A percentile compares a stretch with the other conserved stretches of the same genome.
Evolutionary conservation across 1,140 invertebrate species (phyloP).

Genomic region (Grapholita molesta): DNA sequence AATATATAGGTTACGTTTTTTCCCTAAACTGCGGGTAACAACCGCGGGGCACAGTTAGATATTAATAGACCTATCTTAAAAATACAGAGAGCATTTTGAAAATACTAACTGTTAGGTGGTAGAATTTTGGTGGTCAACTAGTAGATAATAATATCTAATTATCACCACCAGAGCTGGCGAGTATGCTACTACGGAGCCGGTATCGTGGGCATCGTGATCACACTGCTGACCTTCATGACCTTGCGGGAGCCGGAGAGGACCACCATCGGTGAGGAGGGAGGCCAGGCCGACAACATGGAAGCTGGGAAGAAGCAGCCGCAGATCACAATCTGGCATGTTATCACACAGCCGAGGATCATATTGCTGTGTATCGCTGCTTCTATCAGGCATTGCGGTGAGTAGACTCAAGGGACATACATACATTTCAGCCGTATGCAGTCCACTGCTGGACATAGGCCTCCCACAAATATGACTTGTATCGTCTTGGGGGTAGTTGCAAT

Average conservation of each 20-base stretch:
- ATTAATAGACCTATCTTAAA: too few species aligned
- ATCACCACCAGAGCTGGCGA: constrained; percentile 86
- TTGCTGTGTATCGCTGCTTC: constrained; percentile 92
- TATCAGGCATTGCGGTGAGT: constrained; percentile 91
- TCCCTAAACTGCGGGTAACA: too few species aligned
- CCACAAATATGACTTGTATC: too few species aligned
- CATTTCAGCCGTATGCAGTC: too few species aligned
- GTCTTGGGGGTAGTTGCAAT: too few species aligned
- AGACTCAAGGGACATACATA: too few species aligned
- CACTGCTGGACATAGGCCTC: too few species aligned
- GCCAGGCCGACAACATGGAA: constrained; percentile 50
- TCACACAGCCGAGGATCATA: constrained; percentile 87
- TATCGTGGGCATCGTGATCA: constrained; percentile 87
- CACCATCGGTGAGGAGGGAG: constrained; percentile 84
- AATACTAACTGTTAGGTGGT: too few species aligned
- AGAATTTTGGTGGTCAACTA: too few species aligned
- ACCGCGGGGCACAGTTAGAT: too few species aligned
- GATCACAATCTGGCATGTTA: constrained; percentile 84
- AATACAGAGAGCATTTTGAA: too few species aligned
- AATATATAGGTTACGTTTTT: too few species aligned
- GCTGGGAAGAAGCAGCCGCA: constrained; percentile 72
- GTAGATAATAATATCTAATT: neutral
- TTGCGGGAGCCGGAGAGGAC: constrained; percentile 88
- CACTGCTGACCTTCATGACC: constrained; percentile 85
- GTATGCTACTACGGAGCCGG: constrained; percentile 92